Conservation (phyloP, 2,888 invertebrate genomes). For the Spatulosminthurus flaviceps region DNA sequence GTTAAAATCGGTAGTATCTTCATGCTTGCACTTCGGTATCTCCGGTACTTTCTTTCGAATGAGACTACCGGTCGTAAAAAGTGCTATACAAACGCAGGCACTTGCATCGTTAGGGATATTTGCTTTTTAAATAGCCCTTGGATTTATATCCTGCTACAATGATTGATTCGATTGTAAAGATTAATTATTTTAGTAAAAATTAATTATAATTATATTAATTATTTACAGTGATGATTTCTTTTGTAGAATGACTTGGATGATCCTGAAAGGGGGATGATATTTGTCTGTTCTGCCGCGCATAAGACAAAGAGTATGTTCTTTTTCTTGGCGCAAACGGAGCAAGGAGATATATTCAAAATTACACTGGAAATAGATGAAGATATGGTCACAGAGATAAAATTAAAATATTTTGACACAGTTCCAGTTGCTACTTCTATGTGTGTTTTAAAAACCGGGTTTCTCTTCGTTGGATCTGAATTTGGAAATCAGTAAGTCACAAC, state of each 20-base stretch:
- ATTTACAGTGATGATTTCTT: neutral
- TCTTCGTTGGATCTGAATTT: constrained; percentile 98
- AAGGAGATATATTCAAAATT: constrained; percentile 96
- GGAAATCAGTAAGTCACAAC: constrained; percentile 93
- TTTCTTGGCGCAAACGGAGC: constrained; percentile 98
- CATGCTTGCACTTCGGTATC: constrained; percentile 64
- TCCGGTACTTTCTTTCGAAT: constrained; percentile 54
- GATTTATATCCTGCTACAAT: constrained; percentile 56
- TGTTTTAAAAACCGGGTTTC: constrained; percentile 97
- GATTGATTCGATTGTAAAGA: neutral
- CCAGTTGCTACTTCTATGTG: constrained; percentile 97
- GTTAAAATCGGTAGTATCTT: no score
- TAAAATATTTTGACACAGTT: constrained; percentile 99
- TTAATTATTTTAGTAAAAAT: no score
- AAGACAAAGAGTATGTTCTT: constrained; percentile 99
- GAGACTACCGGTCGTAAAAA: constrained; percentile 60
- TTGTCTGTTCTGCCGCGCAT: constrained; percentile 98
- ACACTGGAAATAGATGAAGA: constrained; percentile 97
- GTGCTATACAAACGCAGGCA: constrained; percentile 57
- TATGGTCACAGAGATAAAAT: constrained; percentile 96
- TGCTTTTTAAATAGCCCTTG: constrained; percentile 56
- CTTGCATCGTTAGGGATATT: constrained; percentile 60
- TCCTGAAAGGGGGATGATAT: constrained; percentile 98
- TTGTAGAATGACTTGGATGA: constrained; percentile 77
- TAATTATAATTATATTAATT: neutral